Evolutionary conservation across 2,797 vertebrate species (phyloP).

Genomic region (Chiloscyllium punctatum): DNA sequence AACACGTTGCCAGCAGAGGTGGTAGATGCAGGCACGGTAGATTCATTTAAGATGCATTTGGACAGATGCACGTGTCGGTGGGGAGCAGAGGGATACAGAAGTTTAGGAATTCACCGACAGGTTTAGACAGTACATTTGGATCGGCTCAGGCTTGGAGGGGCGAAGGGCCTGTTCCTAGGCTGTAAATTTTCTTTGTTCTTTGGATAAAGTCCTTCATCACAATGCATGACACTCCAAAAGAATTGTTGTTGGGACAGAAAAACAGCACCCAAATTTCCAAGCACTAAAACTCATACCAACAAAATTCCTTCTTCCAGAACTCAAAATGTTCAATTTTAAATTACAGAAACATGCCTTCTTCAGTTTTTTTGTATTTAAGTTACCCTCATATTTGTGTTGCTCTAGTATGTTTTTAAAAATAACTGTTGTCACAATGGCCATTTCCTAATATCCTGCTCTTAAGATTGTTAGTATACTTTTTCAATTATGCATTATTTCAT

Average conservation of each 20-base stretch:
- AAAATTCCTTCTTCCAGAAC: background rate
- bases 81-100: no score
- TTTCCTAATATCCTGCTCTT: background rate
- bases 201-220: background rate
- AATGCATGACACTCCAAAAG: background rate
- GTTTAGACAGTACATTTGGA: no score
- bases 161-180: no score
- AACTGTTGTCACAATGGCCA: background rate
- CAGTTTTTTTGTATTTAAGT: background rate
- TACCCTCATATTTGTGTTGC: background rate
- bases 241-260: background rate
- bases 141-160: no score
- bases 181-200: no score
- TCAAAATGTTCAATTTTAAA: background rate
- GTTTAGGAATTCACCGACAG: no score
- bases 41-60: no score
- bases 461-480: background rate
- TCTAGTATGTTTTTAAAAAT: background rate
- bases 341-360: background rate
- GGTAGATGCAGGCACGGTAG: no score
- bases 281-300: background rate
- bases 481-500: background rate
- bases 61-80: no score
- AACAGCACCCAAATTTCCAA: background rate
- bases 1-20: no score